phyloP scores from a whole-genome alignment of 2,113 vertebrate species.

The Gobiocypris rarus region DNA sequence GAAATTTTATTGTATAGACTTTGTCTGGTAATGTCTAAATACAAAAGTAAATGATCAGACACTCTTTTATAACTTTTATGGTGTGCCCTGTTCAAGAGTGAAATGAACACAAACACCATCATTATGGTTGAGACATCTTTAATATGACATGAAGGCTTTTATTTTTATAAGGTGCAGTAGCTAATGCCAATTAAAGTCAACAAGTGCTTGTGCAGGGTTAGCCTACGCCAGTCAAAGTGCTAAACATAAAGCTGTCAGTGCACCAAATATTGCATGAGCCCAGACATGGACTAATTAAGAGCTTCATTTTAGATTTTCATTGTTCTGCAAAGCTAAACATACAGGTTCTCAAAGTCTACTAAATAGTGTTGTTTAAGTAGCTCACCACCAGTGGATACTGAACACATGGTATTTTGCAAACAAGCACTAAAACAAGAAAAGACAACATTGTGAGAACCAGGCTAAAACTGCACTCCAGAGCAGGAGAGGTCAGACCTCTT shows the following conservation, averaged over 20 bases:
- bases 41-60: background rate
- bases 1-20: background rate
- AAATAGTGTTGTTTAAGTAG: slow-evolving; percentile 16
- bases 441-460: slow-evolving; percentile 65
- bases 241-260: slow-evolving; percentile 61
- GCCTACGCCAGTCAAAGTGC: slow-evolving; percentile 75
- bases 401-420: slow-evolving; percentile 63
- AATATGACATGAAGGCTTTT: slow-evolving; percentile 74
- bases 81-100: background rate
- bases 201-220: slow-evolving; percentile 70
- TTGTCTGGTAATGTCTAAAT: background rate
- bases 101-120: background rate
- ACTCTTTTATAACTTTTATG: background rate
- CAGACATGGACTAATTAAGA: slow-evolving; percentile 51
- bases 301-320: slow-evolving; percentile 44
- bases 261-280: slow-evolving; percentile 53
- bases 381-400: slow-evolving; percentile 55
- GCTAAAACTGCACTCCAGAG: slow-evolving; percentile 64
- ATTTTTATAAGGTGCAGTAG: slow-evolving; percentile 77
- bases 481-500: slow-evolving; percentile 56
- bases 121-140: slow-evolving; percentile 73
- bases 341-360: slow-evolving; percentile 39
- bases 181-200: slow-evolving; percentile 71
- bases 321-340: slow-evolving; percentile 69
- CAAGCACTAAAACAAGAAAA: slow-evolving; percentile 72